phyloP scores from a whole-genome alignment of 2,888 invertebrate species.

The Endotricha flammealis region DNA sequence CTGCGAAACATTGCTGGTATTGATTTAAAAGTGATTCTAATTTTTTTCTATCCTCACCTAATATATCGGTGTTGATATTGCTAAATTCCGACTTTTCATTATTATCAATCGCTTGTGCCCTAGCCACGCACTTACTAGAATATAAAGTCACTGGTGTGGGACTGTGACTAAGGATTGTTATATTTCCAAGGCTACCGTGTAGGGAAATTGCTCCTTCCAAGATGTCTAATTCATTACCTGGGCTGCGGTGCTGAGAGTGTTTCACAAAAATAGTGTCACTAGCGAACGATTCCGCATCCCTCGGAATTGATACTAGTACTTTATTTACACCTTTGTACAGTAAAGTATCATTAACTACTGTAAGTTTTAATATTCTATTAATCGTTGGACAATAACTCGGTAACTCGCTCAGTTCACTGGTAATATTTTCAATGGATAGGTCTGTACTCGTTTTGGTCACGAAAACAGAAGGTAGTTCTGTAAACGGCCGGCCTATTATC shows the following conservation, averaged over 20 bases:
- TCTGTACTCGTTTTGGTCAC: neutral
- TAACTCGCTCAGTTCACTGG: neutral
- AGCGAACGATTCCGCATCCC: too few species aligned
- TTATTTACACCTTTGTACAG: too few species aligned
- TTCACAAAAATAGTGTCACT: too few species aligned
- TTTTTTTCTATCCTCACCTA: neutral
- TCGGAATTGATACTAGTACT: too few species aligned
- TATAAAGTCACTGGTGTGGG: neutral
- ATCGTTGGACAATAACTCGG: neutral
- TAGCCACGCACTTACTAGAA: neutral
- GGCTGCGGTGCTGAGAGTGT: neutral
- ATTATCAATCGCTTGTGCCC: neutral
- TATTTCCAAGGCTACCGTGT: neutral
- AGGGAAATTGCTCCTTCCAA: too few species aligned
- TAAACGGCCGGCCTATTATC: neutral
- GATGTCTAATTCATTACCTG: neutral
- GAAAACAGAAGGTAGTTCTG: neutral
- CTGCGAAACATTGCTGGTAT: neutral
- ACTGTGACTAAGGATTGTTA: neutral
- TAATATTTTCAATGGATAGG: neutral
- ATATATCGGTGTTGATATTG: neutral
- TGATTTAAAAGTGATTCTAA: neutral
- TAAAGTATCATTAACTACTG: too few species aligned
- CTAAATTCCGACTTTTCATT: neutral
- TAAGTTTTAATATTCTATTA: too few species aligned